These are phyloP conservation scores for Halcyon smyrnensis DNA, from an alignment of 2,797 vertebrate genomes.

Conservation along the genomic window DNA sequence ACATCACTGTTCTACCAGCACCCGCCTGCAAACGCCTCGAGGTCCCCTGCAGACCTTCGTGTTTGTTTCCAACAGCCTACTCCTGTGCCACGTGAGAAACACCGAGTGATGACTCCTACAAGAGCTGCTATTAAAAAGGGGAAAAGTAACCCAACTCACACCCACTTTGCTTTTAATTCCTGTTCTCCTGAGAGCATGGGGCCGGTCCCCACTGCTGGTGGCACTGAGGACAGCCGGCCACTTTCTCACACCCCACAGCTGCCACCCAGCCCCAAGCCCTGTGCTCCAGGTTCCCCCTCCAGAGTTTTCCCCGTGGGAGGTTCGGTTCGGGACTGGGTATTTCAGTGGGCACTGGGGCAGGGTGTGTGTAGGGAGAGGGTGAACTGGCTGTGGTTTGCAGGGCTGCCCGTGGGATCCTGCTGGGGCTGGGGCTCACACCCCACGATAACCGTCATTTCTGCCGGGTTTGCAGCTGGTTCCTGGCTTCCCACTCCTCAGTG, in stretches of 20 bases:
- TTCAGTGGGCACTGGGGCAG: background rate
- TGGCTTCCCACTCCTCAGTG: background rate
- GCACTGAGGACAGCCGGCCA: background rate
- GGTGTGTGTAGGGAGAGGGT: fast-evolving
- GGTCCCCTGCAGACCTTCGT: background rate
- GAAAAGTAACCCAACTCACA: background rate
- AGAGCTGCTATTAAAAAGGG: background rate
- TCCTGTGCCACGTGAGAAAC: background rate
- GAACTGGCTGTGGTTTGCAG: background rate
- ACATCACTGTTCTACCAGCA: fast-evolving
- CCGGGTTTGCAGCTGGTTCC: background rate
- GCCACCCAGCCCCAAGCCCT: background rate
- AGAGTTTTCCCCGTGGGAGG: background rate
- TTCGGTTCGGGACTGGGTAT: background rate
- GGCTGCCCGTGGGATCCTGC: fast-evolving
- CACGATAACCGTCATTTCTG: background rate
- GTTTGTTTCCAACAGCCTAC: background rate
- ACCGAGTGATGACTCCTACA: background rate
- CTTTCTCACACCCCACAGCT: background rate
- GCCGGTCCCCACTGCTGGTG: background rate
- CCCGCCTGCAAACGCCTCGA: background rate
- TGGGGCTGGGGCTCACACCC: background rate
- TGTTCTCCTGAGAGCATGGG: background rate
- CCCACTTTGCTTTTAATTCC: background rate
- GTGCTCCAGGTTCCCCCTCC: background rate